Base-by-base conservation (phyloP, 2,888 invertebrate genomes). In the Drosophila colorata region DNA sequence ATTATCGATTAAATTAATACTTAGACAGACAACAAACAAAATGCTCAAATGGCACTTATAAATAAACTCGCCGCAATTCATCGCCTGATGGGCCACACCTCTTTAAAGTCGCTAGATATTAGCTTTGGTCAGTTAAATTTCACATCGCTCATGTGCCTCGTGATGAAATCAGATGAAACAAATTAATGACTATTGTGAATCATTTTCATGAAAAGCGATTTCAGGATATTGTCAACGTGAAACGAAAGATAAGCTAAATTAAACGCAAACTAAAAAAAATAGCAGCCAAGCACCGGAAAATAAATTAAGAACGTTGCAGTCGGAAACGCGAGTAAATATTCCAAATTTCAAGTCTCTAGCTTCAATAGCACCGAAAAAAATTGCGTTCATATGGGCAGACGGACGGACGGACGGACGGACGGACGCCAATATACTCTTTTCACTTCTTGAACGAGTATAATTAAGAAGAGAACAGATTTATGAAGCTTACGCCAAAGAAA, bases 1-100 rank as follows among this genome's bases (percentile, higher is more conserved):
- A 79, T 73, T 85, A 87, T 86, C 79, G 85, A 86, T 84, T 82
- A 33, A 69, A 69, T 80, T 74, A 70, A 73, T 72, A 66, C 65
- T 64, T 41, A 53, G 33, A 23, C 46, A 20, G 43, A 44, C 11
- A 23, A 13, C 18, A 55, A 31, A 38, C 47, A 40, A 46, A 23
- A 28, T 20, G 37, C 47, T 31, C 16, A 23, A 51, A n/a, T n/a
- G 14, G 9, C n/a, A 35, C 56, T 52, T 38, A 48, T 53, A 47
- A 57, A 68, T 41, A 51, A 53, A 49, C 28, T 38, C 52, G 33
- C 23, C 25, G 47, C 40, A 14, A 3, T 9, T 8, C 9, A 9
- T 28, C 2, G 9, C 2, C 9, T 9, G 9, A 28, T 9, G 8
- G 28, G 28, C 8, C 28, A 8, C 7, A 25, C 1, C 9, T 28